Conservation (phyloP, 2,797 vertebrate species). For the Prunella strophiata region DNA sequence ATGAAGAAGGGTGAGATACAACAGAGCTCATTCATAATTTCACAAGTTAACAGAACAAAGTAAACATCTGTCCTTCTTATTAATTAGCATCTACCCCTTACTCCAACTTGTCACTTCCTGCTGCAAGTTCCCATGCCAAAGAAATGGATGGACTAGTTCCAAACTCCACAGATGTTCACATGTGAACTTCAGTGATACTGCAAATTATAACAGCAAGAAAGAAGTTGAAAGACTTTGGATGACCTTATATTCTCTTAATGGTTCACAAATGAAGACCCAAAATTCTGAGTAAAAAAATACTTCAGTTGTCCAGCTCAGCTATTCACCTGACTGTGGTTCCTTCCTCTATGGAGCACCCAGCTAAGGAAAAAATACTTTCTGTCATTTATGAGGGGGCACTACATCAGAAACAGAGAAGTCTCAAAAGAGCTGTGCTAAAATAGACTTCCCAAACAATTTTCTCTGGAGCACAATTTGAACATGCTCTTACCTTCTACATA, state of each 20-base stretch:
- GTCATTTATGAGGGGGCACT: background rate
- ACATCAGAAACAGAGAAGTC: background rate
- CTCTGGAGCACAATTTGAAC: background rate
- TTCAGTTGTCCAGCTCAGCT: conserved; percentile 7
- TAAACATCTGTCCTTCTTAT: conserved; percentile 34
- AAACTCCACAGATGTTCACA: background rate
- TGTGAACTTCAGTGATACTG: background rate
- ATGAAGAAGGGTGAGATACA: conserved; percentile 51
- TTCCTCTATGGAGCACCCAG: background rate
- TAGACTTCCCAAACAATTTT: background rate
- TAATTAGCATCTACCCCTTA: conserved; percentile 9
- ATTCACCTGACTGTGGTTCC: background rate
- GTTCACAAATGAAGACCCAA: conserved; percentile 5
- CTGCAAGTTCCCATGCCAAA: background rate
- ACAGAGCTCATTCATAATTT: conserved; percentile 44
- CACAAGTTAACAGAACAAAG: conserved; percentile 54
- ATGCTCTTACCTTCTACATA: background rate
- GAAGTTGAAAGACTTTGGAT: background rate
- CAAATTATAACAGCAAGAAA: conserved; percentile 24
- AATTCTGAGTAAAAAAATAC: conserved; percentile 37
- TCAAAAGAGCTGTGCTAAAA: background rate
- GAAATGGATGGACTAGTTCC: background rate
- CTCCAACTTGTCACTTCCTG: conserved; percentile 18
- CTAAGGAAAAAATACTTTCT: conserved; percentile 6
- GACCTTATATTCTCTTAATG: background rate